These are phyloP conservation scores for Malurus splendens DNA, from an alignment of 2,797 vertebrate genomes.

Conservation along the genomic window DNA sequence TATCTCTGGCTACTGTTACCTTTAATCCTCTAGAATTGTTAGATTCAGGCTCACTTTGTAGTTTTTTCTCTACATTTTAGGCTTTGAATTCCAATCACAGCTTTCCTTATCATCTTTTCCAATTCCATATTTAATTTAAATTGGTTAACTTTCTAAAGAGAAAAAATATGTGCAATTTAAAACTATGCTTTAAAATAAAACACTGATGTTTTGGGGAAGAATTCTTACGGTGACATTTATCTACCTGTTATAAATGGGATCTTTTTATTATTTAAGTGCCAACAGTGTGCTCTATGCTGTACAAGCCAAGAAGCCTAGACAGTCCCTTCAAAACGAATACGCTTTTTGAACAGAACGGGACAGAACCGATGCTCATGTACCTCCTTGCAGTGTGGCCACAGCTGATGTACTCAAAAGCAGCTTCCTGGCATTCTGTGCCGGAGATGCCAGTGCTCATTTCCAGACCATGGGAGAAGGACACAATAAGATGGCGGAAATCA, in stretches of 20 bases:
- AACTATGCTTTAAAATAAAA: neutral
- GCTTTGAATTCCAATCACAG: neutral
- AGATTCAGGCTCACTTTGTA: neutral
- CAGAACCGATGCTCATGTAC: neutral
- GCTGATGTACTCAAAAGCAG: constrained; percentile 19
- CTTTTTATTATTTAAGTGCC: constrained; percentile 39
- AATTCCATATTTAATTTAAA: neutral
- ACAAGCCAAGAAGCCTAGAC: constrained; percentile 42
- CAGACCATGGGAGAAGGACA: constrained; percentile 22
- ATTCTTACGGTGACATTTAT: neutral
- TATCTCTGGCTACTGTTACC: neutral
- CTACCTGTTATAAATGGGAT: constrained; percentile 14
- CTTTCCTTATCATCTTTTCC: neutral
- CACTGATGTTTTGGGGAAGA: neutral
- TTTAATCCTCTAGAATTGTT: neutral
- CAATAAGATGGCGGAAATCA: constrained; percentile 20
- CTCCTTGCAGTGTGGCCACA: neutral
- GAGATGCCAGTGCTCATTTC: constrained; percentile 11
- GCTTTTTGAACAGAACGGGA: constrained; percentile 17
- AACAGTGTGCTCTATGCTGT: constrained; percentile 43
- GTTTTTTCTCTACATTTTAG: neutral
- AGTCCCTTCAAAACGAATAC: constrained; percentile 27
- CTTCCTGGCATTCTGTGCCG: neutral
- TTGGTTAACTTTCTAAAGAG: neutral
- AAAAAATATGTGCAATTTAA: neutral